Evolutionary conservation across 23 tunicate species (phyloP), one percentile per base, ranked within the genome.

Genomic region (Styela clava): DNA sequence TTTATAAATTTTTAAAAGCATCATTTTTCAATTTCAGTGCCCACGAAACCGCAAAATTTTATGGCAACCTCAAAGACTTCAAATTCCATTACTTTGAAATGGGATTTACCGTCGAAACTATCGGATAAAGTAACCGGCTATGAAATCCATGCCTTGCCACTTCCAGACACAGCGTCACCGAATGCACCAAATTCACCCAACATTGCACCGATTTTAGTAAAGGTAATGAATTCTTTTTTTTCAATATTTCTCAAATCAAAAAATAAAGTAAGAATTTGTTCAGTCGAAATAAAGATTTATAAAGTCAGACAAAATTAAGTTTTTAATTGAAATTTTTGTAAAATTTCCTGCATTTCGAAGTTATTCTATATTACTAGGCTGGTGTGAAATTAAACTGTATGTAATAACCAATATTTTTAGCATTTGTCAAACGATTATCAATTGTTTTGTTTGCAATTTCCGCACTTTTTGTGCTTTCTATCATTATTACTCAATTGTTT

Each of bases 81-180:
- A 28, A 33, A 24, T 24, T 82, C 86, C 33, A 5, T 90, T 7
- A 28, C 89, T 31, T 23, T 90, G 1, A 37, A 37, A 25, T 90
- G 95, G 95, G 19, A 61, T 3, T 33, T 83, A 2, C 82, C 86
- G 5, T 32, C 35, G 0, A 35, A 32, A 30, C 22, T 36, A 31
- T 34, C 24, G 52, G 79, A 79, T 16, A 68, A 68, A 35, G 70
- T 81, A 16, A 1, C 69, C 5, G 70, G 35, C 2, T 90, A 90
- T 76, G 95, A 90, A 62, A 87, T 90, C 64, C 62, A 52, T 24
- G 74, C 74, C 9, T 5, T 65, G 37, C 62, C 78, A 51, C 33
- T 78, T 22, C 27, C 31, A 12, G 27, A 1, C 52, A 64, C 26
- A n/a, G 61, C 28, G 30, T 19, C 44, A 12, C 36, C 74, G 26